Evolutionary conservation across 2,888 invertebrate species (phyloP).

Genomic region (Andricus curvator): DNA sequence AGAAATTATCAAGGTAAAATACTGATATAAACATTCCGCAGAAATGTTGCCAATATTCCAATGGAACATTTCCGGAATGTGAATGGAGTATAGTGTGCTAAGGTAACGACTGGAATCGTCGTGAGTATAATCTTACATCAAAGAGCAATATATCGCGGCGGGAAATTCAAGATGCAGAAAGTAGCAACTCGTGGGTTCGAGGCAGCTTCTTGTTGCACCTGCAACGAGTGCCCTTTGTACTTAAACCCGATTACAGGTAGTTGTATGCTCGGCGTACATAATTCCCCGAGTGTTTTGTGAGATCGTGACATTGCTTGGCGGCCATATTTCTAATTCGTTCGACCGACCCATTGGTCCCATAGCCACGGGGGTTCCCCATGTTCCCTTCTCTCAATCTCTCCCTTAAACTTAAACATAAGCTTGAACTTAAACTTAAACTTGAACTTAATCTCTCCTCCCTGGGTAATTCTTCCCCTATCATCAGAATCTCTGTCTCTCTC

Average conservation of each 20-base stretch:
- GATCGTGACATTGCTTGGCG: constrained; percentile 46
- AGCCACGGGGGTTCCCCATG: constrained; percentile 66
- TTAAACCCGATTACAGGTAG: constrained; percentile 32
- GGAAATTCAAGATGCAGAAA: constrained; percentile 25
- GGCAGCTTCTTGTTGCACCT: constrained; percentile 31
- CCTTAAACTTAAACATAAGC: too few species aligned
- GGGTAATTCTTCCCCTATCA: constrained; percentile 50
- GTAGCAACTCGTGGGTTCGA: constrained; percentile 6
- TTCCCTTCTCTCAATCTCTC: constrained; percentile 41
- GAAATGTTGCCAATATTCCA: too few species aligned
- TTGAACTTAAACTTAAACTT: too few species aligned
- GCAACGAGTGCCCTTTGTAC: constrained; percentile 36
- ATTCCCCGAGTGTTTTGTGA: constrained; percentile 43
- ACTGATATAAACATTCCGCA: too few species aligned
- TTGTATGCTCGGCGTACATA: constrained; percentile 33
- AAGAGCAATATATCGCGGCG: background rate
- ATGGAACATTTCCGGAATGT: too few species aligned
- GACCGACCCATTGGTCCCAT: constrained; percentile 64
- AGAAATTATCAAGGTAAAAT: too few species aligned
- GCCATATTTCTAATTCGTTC: constrained; percentile 68
- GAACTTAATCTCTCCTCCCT: constrained; percentile 37
- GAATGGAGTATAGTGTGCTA: too few species aligned
- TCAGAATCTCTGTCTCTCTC: constrained; percentile 62
- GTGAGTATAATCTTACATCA: too few species aligned
- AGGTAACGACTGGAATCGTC: too few species aligned